Base-by-base conservation (phyloP, 2,888 invertebrate genomes). In the Lochmaea capreae region DNA sequence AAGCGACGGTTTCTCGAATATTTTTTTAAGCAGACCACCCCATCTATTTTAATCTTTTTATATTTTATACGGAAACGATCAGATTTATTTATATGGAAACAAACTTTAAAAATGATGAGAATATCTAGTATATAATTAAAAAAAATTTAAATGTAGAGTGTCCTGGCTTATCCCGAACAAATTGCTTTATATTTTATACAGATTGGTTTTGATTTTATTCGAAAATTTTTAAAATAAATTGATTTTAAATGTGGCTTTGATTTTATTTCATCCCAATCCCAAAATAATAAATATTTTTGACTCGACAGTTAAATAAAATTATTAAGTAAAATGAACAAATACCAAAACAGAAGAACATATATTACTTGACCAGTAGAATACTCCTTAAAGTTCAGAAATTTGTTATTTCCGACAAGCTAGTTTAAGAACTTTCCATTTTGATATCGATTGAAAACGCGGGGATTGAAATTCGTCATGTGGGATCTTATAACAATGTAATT, bases 221-320 rank as follows among this genome's bases (percentile, higher is more conserved):
- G 33, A 66, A 71, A 77, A 66, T 46, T 77, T 75, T 77, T 72
- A 65, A 70, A 77, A 77, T 77, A 77, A 77, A 77, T 71, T 77
- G 42, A 74, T 77, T 77, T 76, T 74, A 71, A 77, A 75, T 73
- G 75, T 77, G 71, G 1, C 33, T 46, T 54, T 76, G 70, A 58
- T 68, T 72, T 57, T 59, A 12, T 33, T 43, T 43, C 10, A 10
- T 11, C 43, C 11, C 43, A 0, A 4, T 33, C 3, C 33, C 33
- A 33, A 5, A 33, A 33, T 5, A 33, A 33, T 26, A 26, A 26
- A 3, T 26, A 26, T 33, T 4, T 33, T 33, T 5, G 4, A 33
- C 33, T 33, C 33, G 0, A 3, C 4, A 0, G 33, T 33, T 33
- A 2, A 33, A 33, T 33, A 33, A 33, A 33, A 33, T 33, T 33